phyloP scores from a whole-genome alignment of 1,140 invertebrate species.

The Olivierus martensii region DNA sequence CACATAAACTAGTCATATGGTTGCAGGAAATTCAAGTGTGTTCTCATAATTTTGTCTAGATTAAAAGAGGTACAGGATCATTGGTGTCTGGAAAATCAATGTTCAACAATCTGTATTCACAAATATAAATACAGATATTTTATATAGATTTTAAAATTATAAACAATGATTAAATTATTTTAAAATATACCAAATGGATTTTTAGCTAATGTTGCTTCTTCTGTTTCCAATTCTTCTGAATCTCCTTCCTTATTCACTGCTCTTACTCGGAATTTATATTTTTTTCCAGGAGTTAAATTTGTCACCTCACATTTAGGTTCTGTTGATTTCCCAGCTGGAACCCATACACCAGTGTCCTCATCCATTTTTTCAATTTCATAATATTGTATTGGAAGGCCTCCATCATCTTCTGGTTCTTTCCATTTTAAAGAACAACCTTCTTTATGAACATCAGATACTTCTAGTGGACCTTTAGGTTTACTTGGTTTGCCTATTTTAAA shows the following conservation, averaged over 20 bases:
- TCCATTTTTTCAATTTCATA: slow-evolving; percentile 97
- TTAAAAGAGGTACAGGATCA: too few species aligned
- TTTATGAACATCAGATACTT: slow-evolving; percentile 78
- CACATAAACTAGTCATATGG: too few species aligned
- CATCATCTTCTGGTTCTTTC: slow-evolving; percentile 84
- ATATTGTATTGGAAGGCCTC: slow-evolving; percentile 78
- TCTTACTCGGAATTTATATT: slow-evolving; percentile 96
- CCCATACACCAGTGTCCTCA: slow-evolving; percentile 78
- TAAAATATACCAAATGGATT: slow-evolving; percentile 56
- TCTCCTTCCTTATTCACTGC: slow-evolving; percentile 98
- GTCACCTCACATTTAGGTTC: slow-evolving; percentile 69
- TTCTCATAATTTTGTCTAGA: too few species aligned
- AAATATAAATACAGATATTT: slow-evolving; percentile 5
- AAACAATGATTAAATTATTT: neutral
- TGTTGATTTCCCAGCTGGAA: slow-evolving; percentile 65
- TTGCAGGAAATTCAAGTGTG: too few species aligned
- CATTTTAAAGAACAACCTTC: slow-evolving; percentile 88
- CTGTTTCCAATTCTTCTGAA: slow-evolving; percentile 88
- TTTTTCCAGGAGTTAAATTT: slow-evolving; percentile 81
- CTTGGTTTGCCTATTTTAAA: slow-evolving; percentile 54
- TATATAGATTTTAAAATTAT: neutral
- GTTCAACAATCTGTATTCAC: slow-evolving; percentile 25
- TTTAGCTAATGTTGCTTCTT: slow-evolving; percentile 66
- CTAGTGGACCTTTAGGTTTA: slow-evolving; percentile 80
- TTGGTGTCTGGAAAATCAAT: neutral